Conservation (phyloP, 2,113 vertebrate genomes). For the Eptesicus fuscus region DNA sequence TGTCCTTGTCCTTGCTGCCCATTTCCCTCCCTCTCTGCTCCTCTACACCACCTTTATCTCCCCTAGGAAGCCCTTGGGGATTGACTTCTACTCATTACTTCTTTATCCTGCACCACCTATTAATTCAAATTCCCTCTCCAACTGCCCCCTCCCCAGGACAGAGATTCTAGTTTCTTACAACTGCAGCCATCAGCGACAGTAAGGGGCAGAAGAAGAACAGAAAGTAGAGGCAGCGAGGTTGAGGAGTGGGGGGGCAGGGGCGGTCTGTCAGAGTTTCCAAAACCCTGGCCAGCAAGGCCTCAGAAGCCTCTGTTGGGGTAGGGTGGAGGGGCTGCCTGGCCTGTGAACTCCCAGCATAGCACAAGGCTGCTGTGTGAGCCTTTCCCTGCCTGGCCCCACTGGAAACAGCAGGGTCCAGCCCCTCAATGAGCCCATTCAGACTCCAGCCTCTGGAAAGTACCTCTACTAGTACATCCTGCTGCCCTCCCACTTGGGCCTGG, state of each 20-base stretch:
- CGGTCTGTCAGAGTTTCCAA: conserved; percentile 61
- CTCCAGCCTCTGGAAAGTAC: conserved; percentile 64
- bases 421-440: conserved; percentile 73
- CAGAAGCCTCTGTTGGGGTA: conserved; percentile 13
- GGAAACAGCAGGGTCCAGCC: conserved; percentile 54
- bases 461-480: conserved; percentile 62
- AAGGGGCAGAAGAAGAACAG: not conserved
- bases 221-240: not conserved
- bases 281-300: conserved; percentile 38
- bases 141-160: not conserved
- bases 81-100: not conserved
- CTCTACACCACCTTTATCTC: not conserved
- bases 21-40: not conserved
- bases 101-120: not conserved
- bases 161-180: not conserved
- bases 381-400: conserved; percentile 22
- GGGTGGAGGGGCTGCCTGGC: conserved; percentile 19
- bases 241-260: too few species aligned
- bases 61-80: conserved; percentile 20
- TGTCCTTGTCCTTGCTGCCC: not conserved
- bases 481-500: conserved; percentile 16
- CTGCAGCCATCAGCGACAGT: not conserved
- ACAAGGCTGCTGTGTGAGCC: conserved; percentile 71
- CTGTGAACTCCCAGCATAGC: not conserved
- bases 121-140: not conserved